Evolutionary conservation across 2,888 invertebrate species (phyloP), one percentile per base, ranked within the genome.

Genomic region (Lasioglossum lativentre): DNA sequence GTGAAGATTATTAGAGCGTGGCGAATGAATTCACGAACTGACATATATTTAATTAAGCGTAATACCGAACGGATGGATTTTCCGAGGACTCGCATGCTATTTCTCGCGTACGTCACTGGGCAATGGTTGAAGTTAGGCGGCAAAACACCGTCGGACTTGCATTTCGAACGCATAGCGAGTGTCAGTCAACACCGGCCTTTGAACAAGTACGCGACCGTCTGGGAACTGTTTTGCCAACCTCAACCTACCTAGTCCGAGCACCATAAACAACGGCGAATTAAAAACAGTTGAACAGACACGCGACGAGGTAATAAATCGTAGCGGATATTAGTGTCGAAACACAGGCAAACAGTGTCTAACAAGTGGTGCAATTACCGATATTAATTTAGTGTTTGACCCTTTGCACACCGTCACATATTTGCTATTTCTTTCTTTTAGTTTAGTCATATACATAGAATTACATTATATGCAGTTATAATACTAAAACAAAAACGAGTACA

Each of bases 151-250:
- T 70, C 74, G 47, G 59, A 59, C 79, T 34, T 71, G 76, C 66
- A 75, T 80, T 85, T 86, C 77, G 78, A 63, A 4, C 71, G 38
- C 75, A 70, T 40, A 47, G 42, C 14, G 3, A 23, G 59, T 40
- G 27, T 34, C 80, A 78, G 83, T 71, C 78, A 73, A 63, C 66
- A 78, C 0, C 38, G 10, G 83, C 38, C 86, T 47, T 83, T 59
- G 80, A 80, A 77, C 80, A 68, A 78, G 56, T 19, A 73, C 77
- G 14, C 42, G 83, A 70, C 38, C 59, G 56, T 5, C 14, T n/a
- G 59, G n/a, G 34, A 34, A 75, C 45, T 56, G 45, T 63, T 63
- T 68, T 42, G 47, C n/a, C 27, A 34, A 75, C 6, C 56, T 45
- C 16, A n/a, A 34, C 34, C 27, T n/a, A 19, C 34, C 34, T 10